Percentiles rank a stretch among this genome's conserved stretches.
phyloP scores from a whole-genome alignment of 2,888 invertebrate genomes.

The Athalia cordata region DNA sequence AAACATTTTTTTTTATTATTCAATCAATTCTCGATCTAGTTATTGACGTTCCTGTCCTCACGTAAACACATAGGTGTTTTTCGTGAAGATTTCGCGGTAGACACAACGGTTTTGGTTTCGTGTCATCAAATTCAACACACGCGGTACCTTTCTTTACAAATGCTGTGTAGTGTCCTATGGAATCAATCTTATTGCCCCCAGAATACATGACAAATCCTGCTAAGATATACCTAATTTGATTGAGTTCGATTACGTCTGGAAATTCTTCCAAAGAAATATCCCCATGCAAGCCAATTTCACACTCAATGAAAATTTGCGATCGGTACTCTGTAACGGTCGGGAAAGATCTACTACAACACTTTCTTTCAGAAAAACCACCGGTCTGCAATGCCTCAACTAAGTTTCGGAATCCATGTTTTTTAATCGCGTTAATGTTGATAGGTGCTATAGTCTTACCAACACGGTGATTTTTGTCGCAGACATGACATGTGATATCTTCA shows the following conservation, averaged over 20 bases:
- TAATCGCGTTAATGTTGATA: not conserved
- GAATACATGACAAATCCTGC: slow-evolving; percentile 24
- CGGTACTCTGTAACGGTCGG: slow-evolving; percentile 11
- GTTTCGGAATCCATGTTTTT: slow-evolving; percentile 1
- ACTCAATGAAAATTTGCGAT: slow-evolving; percentile 23
- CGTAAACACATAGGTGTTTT: slow-evolving; percentile 25
- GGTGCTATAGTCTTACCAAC: not conserved
- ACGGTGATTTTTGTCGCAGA: not conserved
- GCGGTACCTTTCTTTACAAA: slow-evolving; percentile 1
- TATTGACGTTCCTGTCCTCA: slow-evolving; percentile 9
- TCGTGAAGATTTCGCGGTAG: slow-evolving; percentile 4
- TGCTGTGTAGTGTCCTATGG: slow-evolving; percentile 22
- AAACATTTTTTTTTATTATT: not conserved
- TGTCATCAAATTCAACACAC: slow-evolving; percentile 31
- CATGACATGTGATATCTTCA: not conserved
- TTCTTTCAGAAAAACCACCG: slow-evolving; percentile 12
- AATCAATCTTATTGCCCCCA: not conserved
- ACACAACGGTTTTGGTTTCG: not conserved
- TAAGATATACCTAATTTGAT: slow-evolving; percentile 12
- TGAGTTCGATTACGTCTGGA: slow-evolving; percentile 9
- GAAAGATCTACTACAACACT: slow-evolving; percentile 8
- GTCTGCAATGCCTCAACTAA: slow-evolving; percentile 19
- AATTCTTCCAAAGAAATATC: slow-evolving; percentile 6
- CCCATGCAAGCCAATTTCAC: not conserved
- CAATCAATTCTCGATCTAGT: slow-evolving; percentile 2